A percentile compares a stretch with the other conserved stretches of the same genome.
phyloP scores from a whole-genome alignment of 2,888 invertebrate genomes.

The Caradrina clavipalpis region DNA sequence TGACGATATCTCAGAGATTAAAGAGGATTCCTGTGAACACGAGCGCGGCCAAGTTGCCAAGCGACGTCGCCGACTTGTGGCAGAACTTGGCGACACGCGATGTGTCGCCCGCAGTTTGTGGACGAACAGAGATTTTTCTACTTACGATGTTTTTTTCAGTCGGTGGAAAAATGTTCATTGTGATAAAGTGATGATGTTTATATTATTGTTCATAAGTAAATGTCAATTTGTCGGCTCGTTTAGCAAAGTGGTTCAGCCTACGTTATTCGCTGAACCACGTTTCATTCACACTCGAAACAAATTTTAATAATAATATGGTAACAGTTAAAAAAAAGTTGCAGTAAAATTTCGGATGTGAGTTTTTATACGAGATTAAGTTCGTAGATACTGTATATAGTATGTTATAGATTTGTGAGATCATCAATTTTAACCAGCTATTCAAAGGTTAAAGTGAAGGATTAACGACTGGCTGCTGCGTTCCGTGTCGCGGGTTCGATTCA shows the following conservation, averaged over 20 bases:
- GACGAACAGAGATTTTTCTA: neutral
- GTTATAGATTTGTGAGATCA: no score
- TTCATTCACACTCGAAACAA: neutral
- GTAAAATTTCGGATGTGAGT: no score
- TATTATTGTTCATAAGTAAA: neutral
- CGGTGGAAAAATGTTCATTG: neutral
- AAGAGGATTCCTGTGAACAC: constrained; percentile 34
- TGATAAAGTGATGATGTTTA: neutral
- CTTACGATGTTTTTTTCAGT: constrained; percentile 1
- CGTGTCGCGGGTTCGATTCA: no score
- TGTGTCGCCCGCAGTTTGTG: constrained; percentile 14
- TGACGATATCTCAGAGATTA: constrained; percentile 48
- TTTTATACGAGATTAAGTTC: no score
- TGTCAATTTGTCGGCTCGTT: constrained; percentile 23
- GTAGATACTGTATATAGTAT: no score
- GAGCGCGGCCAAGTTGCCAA: constrained; percentile 31
- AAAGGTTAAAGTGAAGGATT: no score
- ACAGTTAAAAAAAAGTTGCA: no score
- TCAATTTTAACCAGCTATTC: no score
- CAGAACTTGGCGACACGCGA: constrained; percentile 18
- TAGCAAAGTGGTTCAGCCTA: constrained; percentile 1
- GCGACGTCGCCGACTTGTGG: constrained; percentile 14
- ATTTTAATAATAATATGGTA: no score
- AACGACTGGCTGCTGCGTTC: no score
- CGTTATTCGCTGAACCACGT: no score